Conservation (phyloP, 2,113 vertebrate genomes). For the western clawed frog (Xenopus tropicalis) region DNA sequence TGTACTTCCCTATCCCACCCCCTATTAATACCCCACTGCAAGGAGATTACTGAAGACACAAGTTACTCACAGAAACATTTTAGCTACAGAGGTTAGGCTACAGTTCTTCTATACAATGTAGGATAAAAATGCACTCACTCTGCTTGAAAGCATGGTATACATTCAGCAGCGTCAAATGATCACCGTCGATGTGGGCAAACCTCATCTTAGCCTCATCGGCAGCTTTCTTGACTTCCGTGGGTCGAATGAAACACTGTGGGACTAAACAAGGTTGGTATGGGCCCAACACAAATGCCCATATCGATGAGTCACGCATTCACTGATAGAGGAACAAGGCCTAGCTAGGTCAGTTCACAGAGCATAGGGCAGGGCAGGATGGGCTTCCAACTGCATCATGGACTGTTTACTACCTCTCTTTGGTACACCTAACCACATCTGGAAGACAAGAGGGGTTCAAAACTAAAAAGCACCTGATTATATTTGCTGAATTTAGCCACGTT, state of each 20-base stretch:
- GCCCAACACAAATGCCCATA: slow-evolving; percentile 98
- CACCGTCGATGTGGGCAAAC: slow-evolving; percentile 97
- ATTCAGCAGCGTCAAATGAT: slow-evolving; percentile 96
- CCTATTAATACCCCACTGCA: no score
- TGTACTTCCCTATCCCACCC: no score
- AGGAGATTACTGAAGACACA: no score
- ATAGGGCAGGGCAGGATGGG: slow-evolving; percentile 84
- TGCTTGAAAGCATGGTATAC: slow-evolving; percentile 98
- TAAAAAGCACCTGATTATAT: slow-evolving; percentile 72
- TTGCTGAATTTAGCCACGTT: slow-evolving; percentile 66
- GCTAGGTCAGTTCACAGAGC: slow-evolving; percentile 92
- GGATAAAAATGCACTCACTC: slow-evolving; percentile 68
- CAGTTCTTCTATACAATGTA: no score
- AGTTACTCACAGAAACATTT: no score
- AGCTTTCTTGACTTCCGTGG: slow-evolving; percentile 96
- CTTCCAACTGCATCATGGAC: slow-evolving; percentile 82
- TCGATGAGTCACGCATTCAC: slow-evolving; percentile 97
- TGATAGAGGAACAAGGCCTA: slow-evolving; percentile 95
- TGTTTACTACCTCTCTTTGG: slow-evolving; percentile 82
- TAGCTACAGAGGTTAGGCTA: no score
- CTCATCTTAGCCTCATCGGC: slow-evolving; percentile 98
- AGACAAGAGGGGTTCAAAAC: slow-evolving; percentile 84
- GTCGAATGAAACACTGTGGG: slow-evolving; percentile 99
- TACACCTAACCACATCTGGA: slow-evolving; percentile 86
- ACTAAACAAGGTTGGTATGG: slow-evolving; percentile 99